These are phyloP conservation scores for Hydrophis major DNA, from an alignment of 2,797 vertebrate species.

Conservation along the genomic window DNA sequence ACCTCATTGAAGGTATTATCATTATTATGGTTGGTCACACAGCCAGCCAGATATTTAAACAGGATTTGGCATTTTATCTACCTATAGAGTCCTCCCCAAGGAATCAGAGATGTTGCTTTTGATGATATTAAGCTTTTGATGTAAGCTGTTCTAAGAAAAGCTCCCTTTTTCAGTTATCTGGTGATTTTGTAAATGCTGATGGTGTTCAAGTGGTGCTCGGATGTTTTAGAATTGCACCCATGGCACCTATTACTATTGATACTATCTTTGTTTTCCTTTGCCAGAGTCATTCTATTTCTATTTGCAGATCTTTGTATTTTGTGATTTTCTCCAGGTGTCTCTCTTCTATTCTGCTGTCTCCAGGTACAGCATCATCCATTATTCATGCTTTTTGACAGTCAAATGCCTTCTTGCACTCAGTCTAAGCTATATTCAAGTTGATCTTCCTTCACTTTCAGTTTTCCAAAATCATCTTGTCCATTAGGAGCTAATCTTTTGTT, in stretches of 20 bases:
- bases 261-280: not conserved
- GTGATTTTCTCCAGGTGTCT: not conserved
- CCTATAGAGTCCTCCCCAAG: not conserved
- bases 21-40: not conserved
- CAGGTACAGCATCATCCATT: not conserved
- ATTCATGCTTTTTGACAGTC: not conserved
- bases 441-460: not conserved
- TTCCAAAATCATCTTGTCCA: not conserved
- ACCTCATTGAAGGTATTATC: not conserved
- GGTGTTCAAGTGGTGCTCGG: not conserved
- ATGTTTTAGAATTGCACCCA: not conserved
- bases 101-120: not conserved
- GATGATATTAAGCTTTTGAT: not conserved
- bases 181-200: not conserved
- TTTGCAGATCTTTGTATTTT: not conserved
- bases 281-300: not conserved
- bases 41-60: not conserved
- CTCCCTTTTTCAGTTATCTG: not conserved
- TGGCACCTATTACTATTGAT: not conserved
- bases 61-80: not conserved
- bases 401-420: not conserved
- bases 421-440: not conserved
- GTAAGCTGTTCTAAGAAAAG: not conserved
- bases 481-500: not conserved
- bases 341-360: not conserved